A percentile compares a stretch with the other conserved stretches of the same genome.
Conservation (phyloP, 1,140 invertebrate genomes). For the Bradynema listronoti region DNA sequence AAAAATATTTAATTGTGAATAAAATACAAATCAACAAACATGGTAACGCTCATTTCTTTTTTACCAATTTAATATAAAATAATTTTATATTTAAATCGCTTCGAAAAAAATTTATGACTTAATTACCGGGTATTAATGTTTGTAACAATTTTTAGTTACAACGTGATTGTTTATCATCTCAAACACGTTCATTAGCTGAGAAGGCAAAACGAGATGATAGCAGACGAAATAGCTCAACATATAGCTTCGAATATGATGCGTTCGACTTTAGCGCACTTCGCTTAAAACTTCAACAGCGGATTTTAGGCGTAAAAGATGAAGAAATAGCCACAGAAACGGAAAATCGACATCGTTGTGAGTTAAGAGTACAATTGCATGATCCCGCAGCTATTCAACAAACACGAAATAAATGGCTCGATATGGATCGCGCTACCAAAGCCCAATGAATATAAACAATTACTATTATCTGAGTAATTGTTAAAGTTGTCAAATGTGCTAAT, state of each 20-base stretch:
- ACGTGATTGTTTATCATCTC: background rate
- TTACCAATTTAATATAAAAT: too few species aligned
- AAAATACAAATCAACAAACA: too few species aligned
- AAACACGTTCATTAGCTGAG: background rate
- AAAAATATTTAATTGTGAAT: too few species aligned
- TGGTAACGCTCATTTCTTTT: too few species aligned
- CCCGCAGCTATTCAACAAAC: constrained; percentile 36
- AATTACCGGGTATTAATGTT: background rate
- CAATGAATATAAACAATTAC: too few species aligned
- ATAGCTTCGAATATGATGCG: constrained; percentile 33
- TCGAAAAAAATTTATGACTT: too few species aligned
- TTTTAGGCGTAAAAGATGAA: constrained; percentile 29
- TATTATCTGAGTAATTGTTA: too few species aligned
- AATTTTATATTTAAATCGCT: too few species aligned
- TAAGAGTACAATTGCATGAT: constrained; percentile 10
- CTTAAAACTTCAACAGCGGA: constrained; percentile 23
- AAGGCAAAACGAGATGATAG: background rate
- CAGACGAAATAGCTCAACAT: constrained; percentile 16
- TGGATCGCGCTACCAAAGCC: too few species aligned
- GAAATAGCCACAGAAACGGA: constrained; percentile 25
- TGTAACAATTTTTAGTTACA: background rate
- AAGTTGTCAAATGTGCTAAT: too few species aligned
- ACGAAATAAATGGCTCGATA: constrained; percentile 34
- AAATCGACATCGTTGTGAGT: constrained; percentile 16
- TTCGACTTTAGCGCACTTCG: constrained; percentile 35